Base-by-base conservation (phyloP, 2,888 invertebrate species). In the Erebia ligea region DNA sequence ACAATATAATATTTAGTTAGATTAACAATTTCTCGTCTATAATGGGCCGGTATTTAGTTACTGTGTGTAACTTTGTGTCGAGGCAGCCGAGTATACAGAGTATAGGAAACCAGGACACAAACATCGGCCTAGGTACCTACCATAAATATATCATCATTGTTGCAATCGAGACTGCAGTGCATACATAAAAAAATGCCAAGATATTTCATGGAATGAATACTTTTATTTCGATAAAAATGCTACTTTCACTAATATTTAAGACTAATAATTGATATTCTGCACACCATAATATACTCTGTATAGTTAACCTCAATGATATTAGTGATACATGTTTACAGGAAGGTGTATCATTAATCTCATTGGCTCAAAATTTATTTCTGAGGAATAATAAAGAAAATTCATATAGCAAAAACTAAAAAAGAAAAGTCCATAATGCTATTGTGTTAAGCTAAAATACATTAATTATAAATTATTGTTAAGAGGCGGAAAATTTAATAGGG, bases 151-250 rank as follows among this genome's bases (percentile, higher is more conserved):
- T 34, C 63, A 15, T 19, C 19, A 42, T 45, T 42, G 19, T 45
- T 67, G 48, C 19, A 48, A 62, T 57, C 10, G 62, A 68, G 45
- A 65, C 50, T 42, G 68, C 66, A 70, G 57, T 52, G 63, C 57
- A 25, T 48, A 73, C 58, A 66, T 70, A 62, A 71, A 73, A 71
- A 73, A 76, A 75, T 71, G 72, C 73, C 69, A 74, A 77, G 48
- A 69, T 57, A 70, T 76, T 69, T 68, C 73, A 78, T 80, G 84
- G 83, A 84, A 85, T 83, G 82, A 81, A 83, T 76, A 78, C 74
- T 75, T 80, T 57, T 78, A 74, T 76, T 78, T 80, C 73, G 71
- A 74, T 74, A 76, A 78, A 76, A 78, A 76, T 73, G 68, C 73
- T 75, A 78, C 67, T 63, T 50, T 71, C 25, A 65, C 73, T 73